Percentiles rank a stretch among this genome's conserved stretches.
These are phyloP conservation scores for Bos indicus DNA, from an alignment of 2,113 vertebrate species.

Conservation along the genomic window DNA sequence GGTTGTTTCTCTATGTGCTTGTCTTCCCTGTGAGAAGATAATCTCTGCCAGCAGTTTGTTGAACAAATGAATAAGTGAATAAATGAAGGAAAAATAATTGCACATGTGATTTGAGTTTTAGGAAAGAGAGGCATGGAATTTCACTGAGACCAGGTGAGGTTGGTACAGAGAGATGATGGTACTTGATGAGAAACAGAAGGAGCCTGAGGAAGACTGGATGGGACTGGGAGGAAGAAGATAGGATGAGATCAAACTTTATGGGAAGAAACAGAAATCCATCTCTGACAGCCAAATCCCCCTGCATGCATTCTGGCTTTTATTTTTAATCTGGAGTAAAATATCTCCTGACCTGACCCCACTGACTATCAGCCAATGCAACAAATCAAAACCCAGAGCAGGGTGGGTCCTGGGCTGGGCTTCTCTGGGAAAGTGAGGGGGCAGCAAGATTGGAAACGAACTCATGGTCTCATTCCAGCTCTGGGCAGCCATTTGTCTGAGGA, in stretches of 20 bases:
- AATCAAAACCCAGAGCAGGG: conserved; percentile 24
- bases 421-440: not conserved
- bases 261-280: not conserved
- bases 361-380: not conserved
- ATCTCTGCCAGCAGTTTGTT: not conserved
- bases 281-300: not conserved
- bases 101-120: not conserved
- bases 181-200: not conserved
- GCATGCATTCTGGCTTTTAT: not conserved
- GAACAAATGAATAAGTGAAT: not conserved
- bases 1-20: not conserved
- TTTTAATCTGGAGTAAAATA: not conserved
- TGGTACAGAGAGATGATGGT: accelerated
- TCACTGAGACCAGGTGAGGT: not conserved
- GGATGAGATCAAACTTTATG: not conserved
- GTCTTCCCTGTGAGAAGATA: not conserved
- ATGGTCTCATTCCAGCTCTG: conserved; percentile 42
- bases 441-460: not conserved
- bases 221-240: not conserved
- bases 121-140: not conserved
- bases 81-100: not conserved
- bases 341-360: conserved; percentile 22
- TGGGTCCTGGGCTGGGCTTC: not conserved
- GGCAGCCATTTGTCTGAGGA: conserved; percentile 21
- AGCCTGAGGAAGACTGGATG: not conserved